These are phyloP conservation scores for Rhinoderma darwinii DNA, from an alignment of 2,113 vertebrate genomes.

Conservation along the genomic window DNA sequence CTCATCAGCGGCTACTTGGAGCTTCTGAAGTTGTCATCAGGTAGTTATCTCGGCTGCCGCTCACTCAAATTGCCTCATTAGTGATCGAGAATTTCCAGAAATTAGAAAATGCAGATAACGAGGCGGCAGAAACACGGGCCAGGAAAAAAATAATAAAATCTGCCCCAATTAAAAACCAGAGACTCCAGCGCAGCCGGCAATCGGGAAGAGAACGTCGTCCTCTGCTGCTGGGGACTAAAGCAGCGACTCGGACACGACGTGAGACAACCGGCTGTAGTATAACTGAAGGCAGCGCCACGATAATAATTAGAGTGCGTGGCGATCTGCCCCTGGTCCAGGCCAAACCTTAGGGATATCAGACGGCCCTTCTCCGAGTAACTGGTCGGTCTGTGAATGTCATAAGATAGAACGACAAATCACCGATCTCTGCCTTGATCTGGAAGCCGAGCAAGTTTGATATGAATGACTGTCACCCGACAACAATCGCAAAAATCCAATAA, in stretches of 20 bases:
- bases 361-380: too few relatives aligned
- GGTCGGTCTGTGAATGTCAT: too few relatives aligned
- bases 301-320: too few relatives aligned
- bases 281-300: background rate
- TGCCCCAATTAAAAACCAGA: background rate
- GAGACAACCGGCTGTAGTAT: background rate
- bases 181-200: background rate
- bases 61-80: slow-evolving; percentile 37
- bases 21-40: background rate
- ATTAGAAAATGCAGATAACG: slow-evolving; percentile 34
- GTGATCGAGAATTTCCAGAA: slow-evolving; percentile 8
- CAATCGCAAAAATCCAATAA: too few relatives aligned
- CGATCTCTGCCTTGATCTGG: too few relatives aligned
- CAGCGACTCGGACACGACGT: background rate
- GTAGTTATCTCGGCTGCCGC: background rate
- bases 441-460: too few relatives aligned
- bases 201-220: background rate
- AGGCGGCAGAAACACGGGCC: background rate
- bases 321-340: too few relatives aligned
- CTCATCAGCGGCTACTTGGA: slow-evolving; percentile 24
- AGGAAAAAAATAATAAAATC: background rate
- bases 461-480: too few relatives aligned
- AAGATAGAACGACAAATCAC: too few relatives aligned
- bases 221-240: background rate
- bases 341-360: too few relatives aligned